These are phyloP conservation scores for Leptopilina syphax DNA, from an alignment of 2,888 invertebrate genomes.

Conservation along the genomic window DNA sequence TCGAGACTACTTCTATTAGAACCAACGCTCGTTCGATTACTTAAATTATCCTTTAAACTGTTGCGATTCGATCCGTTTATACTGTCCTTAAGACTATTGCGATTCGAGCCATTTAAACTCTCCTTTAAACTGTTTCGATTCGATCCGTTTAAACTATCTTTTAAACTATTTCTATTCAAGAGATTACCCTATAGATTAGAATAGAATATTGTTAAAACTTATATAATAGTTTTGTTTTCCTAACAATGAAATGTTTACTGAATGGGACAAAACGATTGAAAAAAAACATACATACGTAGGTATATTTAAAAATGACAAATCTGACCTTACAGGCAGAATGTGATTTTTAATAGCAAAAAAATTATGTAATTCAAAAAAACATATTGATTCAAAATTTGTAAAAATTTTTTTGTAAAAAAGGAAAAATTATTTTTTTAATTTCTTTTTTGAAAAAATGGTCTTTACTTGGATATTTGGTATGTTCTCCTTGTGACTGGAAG, in stretches of 20 bases:
- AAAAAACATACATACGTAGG: neutral
- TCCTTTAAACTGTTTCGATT: slow-evolving; percentile 75
- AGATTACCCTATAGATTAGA: slow-evolving; percentile 67
- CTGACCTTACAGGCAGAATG: too few relatives aligned
- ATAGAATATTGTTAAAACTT: slow-evolving; percentile 32
- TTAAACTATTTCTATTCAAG: slow-evolving; percentile 73
- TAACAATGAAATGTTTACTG: slow-evolving; percentile 22
- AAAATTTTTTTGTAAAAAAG: neutral
- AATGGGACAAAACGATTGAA: neutral
- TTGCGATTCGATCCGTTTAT: slow-evolving; percentile 75
- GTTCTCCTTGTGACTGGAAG: slow-evolving; percentile 76
- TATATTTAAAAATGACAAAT: too few relatives aligned
- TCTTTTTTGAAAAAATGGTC: slow-evolving; percentile 2
- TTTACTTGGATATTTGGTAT: slow-evolving; percentile 74
- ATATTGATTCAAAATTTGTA: neutral
- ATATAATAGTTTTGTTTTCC: slow-evolving; percentile 22
- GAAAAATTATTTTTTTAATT: too few relatives aligned
- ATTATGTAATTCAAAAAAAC: slow-evolving; percentile 1
- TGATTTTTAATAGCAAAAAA: neutral
- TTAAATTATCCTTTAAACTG: slow-evolving; percentile 80
- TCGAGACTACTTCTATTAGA: slow-evolving; percentile 84
- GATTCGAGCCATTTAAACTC: slow-evolving; percentile 73
- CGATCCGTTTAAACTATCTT: slow-evolving; percentile 73
- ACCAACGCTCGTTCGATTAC: slow-evolving; percentile 83
- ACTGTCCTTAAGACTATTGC: slow-evolving; percentile 75